Evolutionary conservation across 2,888 invertebrate species (phyloP).

Genomic region (Marronus borbonicus): DNA sequence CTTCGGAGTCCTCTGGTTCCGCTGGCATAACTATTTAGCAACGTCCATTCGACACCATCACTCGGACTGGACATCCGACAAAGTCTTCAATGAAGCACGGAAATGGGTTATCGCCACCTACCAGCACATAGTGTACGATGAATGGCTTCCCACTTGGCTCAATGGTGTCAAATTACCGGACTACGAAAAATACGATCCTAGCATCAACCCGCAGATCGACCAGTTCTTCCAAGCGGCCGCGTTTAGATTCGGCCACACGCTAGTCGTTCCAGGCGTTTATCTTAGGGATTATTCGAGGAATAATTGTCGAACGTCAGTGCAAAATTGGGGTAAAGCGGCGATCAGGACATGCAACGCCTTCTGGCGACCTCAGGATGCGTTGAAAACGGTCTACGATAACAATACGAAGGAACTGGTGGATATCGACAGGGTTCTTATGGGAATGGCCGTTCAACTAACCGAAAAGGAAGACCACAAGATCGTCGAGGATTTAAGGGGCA

Average conservation of each 20-base stretch:
- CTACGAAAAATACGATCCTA: constrained; percentile 71
- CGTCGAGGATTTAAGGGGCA: constrained; percentile 74
- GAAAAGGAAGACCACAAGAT: constrained; percentile 74
- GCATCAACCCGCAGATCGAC: constrained; percentile 74
- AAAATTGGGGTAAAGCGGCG: constrained; percentile 61
- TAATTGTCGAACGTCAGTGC: constrained; percentile 63
- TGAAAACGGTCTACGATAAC: constrained; percentile 59
- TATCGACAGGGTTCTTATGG: constrained; percentile 73
- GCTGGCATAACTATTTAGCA: constrained; percentile 74
- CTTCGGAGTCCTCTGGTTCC: constrained; percentile 73
- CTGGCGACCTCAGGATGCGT: constrained; percentile 71
- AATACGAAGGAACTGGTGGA: constrained; percentile 64
- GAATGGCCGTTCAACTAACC: constrained; percentile 72
- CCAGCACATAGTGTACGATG: constrained; percentile 71
- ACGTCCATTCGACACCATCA: constrained; percentile 63
- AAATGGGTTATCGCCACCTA: constrained; percentile 75
- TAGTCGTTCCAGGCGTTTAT: constrained; percentile 74
- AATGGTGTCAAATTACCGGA: constrained; percentile 57
- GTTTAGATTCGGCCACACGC: constrained; percentile 76
- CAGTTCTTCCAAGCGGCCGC: constrained; percentile 77
- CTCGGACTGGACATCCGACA: constrained; percentile 70
- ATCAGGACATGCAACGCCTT: constrained; percentile 73
- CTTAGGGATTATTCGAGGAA: constrained; percentile 69
- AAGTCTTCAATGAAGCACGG: constrained; percentile 73
- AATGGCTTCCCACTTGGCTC: constrained; percentile 72